Evolutionary conservation across 2,888 invertebrate species (phyloP), one percentile per base, ranked within the genome.

Genomic region (Parelbella ahira): DNA sequence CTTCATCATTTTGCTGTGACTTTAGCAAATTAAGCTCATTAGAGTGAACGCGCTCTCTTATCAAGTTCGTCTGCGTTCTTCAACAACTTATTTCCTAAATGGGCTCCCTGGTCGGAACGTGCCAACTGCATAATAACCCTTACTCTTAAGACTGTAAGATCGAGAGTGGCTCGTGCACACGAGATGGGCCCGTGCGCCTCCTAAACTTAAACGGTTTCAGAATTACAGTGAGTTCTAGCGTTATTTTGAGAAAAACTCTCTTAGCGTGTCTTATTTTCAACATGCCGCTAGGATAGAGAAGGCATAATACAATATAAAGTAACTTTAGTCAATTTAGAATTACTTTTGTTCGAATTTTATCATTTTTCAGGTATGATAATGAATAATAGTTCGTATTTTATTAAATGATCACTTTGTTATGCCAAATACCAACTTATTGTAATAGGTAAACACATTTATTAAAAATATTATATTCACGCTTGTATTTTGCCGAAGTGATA

Each of bases 1-100:
- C 58, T 62, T 58, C 59, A 63, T 68, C 62, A 63, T 60, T 60
- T 57, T 56, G 56, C 56, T 63, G 70, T 68, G 75, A 76, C 77
- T 78, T 69, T 70, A 62, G 67, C 72, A 78, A 81, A 81, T 81
- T 70, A 76, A 74, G 72, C 74, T 75, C 74, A 78, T 80, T 80
- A 72, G 53, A 56, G 53, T 45, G 56, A 51, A 49, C 53, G 53
- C 47, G 45, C 54, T 46, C 47, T 52, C 56, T 56, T 54, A 55
- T 56, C 55, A 45, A 58, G 47, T 53, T 50, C 47, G 58, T 51
- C 52, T 55, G 61, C 60, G 41, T 41, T 63, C 65, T 60, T 61
- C 49, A 45, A 43, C 48, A 45, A 47, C 45, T 45, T 45, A 44
- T 45, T 49, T 44, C 45, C 34, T 34, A 34, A 34, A 30, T 28